Evolutionary conservation across 2,113 vertebrate species (phyloP), one percentile per base, ranked within the genome.

Genomic region (Xenopus laevis): DNA sequence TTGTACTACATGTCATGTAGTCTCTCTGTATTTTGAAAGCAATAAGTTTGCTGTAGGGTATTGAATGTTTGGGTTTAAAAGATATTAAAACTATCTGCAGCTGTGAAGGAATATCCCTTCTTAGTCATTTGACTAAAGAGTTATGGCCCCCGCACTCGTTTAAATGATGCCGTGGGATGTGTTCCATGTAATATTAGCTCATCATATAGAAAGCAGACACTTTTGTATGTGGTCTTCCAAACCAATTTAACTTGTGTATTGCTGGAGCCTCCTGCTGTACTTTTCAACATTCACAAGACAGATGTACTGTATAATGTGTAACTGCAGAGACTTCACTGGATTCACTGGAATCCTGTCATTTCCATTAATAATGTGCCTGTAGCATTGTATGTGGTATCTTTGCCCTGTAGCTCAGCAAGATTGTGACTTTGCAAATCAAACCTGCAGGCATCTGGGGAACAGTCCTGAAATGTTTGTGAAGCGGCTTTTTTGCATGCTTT

Each of bases 41-140:
- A 79, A 60, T 78, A 64, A 77, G 23, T 70, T 46, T 64, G 71
- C 77, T 71, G 81, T 69, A 21, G 3, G 55, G 40, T 81, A 72
- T 80, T 70, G 61, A 69, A 71, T 47, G n/a, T 7, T 75, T 80
- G 78, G n/a, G 79, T 75, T 78, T 76, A 72, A 20, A 74, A 81
- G 81, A 69, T 9, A 0, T 3, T n/a, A 80, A 79, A 83, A 71
- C 53, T 77, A 15, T 82, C 60, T 75, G 65, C 80, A 83, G 78
- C 83, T 47, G 7, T 74, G 77, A 81, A 83, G 79, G 66, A 79
- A 79, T 53, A 59, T 10, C 46, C 50, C 78, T 33, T 59, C 8
- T 79, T 79, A 81, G 55, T 83, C 58, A 78, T 78, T 62, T 18
- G 61, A 57, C 68, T 70, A 57, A 77, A 70, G 74, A 77, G 30